Percentiles rank a stretch among this genome's conserved stretches.
Evolutionary conservation across 2,888 invertebrate species (phyloP).

Genomic region (Oegoconia quadripuncta): DNA sequence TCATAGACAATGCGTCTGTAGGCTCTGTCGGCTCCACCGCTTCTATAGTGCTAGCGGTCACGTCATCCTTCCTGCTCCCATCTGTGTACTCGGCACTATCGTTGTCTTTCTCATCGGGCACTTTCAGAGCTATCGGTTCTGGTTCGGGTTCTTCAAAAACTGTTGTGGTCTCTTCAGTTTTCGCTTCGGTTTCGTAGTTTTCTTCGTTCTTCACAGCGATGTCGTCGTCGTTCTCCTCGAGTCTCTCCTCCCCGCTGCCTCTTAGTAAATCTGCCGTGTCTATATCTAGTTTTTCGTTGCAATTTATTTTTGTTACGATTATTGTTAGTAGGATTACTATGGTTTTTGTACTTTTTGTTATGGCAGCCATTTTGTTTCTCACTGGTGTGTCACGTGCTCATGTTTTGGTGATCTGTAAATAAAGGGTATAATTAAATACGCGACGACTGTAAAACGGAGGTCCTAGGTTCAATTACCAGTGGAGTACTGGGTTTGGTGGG

Average conservation of each 20-base stretch:
- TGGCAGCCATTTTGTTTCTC: no score
- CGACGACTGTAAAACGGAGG: no score
- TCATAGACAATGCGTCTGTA: slow-evolving; percentile 22
- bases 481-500: no score
- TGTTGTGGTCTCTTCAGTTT: slow-evolving; percentile 6
- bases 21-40: slow-evolving; percentile 14
- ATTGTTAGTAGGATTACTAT: neutral
- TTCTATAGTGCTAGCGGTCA: neutral
- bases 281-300: neutral
- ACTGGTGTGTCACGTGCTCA: no score
- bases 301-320: neutral
- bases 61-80: neutral
- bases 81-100: no score
- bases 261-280: slow-evolving; percentile 11
- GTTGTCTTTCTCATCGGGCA: no score
- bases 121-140: no score
- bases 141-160: slow-evolving; percentile 13
- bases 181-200: slow-evolving; percentile 6
- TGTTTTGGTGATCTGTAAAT: no score
- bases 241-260: slow-evolving; percentile 7
- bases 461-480: no score
- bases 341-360: no score
- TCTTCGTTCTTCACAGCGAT: slow-evolving; percentile 5
- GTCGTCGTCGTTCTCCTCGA: slow-evolving; percentile 7
- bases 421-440: no score